Evolutionary conservation across 2,888 invertebrate species (phyloP), one percentile per base, ranked within the genome.

Genomic region (Orthosia gracilis): DNA sequence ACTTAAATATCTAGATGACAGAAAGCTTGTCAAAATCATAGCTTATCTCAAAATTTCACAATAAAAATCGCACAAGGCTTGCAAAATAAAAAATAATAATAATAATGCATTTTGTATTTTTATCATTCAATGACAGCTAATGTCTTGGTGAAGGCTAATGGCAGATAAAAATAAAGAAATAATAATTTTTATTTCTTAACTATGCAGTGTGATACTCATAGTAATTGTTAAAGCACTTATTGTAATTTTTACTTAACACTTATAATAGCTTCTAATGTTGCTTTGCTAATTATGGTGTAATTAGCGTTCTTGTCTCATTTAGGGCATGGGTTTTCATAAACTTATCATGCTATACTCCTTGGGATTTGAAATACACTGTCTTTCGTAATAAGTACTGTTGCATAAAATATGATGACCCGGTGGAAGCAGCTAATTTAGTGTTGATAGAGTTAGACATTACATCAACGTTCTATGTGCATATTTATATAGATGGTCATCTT

Each of bases 81-180:
- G n/a, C 58, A 15, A 4, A 49, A 18, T 18, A 50, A 45, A 50
- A 40, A 12, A 45, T 52, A 66, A 4, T 59, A 54, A 54, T 15
- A 65, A 23, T 1, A 59, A 47, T 13, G 1, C 4, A 52, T 40
- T 62, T 47, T 23, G 7, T 21, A 66, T 47, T 66, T 68, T 62
- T 59, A 17, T 26, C 7, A 26, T 21, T 54, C 18, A 76, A 59
- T 67, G 50, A 40, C 59, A 59, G 26, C 3, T 55, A 68, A 61
- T 57, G 55, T 50, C 49, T 52, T 52, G 76, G 65, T 57, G 89
- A 91, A 92, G 92, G 92, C 88, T 91, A 89, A 87, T 88, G 72
- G 78, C 84, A 80, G 74, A 71, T 65, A 61, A 83, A n/a, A 85
- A 86, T 80, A 85, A 86, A 87, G 67, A 87, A 87, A 85, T 86